phyloP scores from a whole-genome alignment of 2,888 invertebrate species.

The Oxytorus armatus region DNA sequence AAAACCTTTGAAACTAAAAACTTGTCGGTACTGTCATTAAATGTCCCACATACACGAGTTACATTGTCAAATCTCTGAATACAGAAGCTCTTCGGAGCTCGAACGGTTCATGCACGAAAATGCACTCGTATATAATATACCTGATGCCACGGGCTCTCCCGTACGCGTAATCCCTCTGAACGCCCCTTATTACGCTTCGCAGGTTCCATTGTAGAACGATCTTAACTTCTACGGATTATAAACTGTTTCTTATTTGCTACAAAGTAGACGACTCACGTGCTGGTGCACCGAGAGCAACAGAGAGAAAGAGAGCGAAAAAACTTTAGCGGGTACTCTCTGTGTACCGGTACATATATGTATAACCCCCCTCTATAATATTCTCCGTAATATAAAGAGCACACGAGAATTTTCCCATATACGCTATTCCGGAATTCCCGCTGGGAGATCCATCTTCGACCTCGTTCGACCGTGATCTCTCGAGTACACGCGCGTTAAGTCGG shows the following conservation, averaged over 20 bases:
- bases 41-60: neutral
- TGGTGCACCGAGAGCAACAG: conserved; percentile 23
- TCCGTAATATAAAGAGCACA: conserved; percentile 36
- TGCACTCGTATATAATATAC: conserved; percentile 38
- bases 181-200: conserved; percentile 83
- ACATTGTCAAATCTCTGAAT: neutral
- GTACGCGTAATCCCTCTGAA: conserved; percentile 80
- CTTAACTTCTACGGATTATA: conserved; percentile 84
- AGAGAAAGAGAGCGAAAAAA: conserved; percentile 33
- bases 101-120: conserved; percentile 24
- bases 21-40: too few species aligned
- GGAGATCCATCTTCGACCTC: conserved; percentile 64
- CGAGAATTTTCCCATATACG: conserved; percentile 30
- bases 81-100: conserved; percentile 34
- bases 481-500: conserved; percentile 42
- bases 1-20: too few species aligned
- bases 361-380: conserved; percentile 44
- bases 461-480: conserved; percentile 60
- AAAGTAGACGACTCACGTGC: conserved; percentile 71
- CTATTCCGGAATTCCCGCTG: conserved; percentile 58
- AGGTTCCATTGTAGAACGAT: conserved; percentile 79
- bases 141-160: conserved; percentile 57
- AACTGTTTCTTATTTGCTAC: conserved; percentile 79
- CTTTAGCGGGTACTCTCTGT: conserved; percentile 37
- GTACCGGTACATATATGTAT: neutral